phyloP scores from a whole-genome alignment of 2,113 vertebrate genomes.

The Tylochromis polylepis region DNA sequence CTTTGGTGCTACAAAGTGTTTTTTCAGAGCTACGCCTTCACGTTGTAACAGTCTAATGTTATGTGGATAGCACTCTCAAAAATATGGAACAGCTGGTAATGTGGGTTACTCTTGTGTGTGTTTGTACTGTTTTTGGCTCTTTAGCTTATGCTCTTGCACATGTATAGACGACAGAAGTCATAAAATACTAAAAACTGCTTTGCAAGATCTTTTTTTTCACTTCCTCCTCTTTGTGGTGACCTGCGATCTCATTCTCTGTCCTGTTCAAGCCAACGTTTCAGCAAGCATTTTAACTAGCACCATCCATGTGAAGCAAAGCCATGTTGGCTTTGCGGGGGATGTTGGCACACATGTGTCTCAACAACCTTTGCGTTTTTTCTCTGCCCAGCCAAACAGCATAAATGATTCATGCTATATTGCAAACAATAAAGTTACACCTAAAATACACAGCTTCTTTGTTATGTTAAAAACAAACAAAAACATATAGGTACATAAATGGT shows the following conservation, averaged over 20 bases:
- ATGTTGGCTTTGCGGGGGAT: not conserved
- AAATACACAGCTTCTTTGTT: not conserved
- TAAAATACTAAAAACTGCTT: not conserved
- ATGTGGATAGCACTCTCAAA: not conserved
- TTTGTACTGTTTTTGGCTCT: not conserved
- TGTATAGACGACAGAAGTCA: not conserved
- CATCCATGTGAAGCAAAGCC: not conserved
- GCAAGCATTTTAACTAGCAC: not conserved
- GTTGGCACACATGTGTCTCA: not conserved
- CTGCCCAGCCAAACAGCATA: not conserved
- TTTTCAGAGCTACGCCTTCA: not conserved
- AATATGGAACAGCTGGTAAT: not conserved
- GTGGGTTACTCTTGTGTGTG: not conserved
- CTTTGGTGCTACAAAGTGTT: not conserved
- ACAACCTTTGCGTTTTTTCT: not conserved
- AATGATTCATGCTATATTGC: not conserved
- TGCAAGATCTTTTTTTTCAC: not conserved
- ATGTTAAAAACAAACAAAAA: not conserved
- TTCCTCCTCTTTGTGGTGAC: not conserved
- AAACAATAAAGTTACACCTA: not conserved
- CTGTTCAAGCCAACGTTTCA: not conserved
- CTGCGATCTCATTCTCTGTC: not conserved
- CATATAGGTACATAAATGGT: not conserved
- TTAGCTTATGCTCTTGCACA: not conserved
- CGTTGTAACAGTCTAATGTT: not conserved